Base-by-base conservation (phyloP, 64 coral and sea anemone species). In the Porites australiensis region DNA sequence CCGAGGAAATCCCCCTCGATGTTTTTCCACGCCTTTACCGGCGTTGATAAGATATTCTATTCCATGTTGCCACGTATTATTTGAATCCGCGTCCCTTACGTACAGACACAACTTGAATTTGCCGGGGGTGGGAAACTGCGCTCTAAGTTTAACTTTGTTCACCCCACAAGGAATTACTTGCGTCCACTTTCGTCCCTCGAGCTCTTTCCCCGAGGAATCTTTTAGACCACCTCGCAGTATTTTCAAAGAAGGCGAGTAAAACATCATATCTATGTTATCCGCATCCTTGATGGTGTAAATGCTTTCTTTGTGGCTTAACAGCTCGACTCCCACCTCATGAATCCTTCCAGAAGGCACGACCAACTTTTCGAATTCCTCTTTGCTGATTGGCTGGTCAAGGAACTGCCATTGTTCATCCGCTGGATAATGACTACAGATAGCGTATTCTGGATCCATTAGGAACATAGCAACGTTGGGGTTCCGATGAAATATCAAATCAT, bases 311-410 rank as follows among this genome's bases (percentile, higher is more conserved):
- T 97, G 95, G 88, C 95, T 97, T 2, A 89, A 88, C 0, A 97
- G 22, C 18, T 86, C 87, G 13, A 97, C 60, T 60, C 92, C 92
- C 69, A 81, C 67, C n/a, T 79, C 77, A 18, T 90, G 83, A 58
- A 97, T 79, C 45, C 50, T 81, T 13, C 53, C 73, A 10, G 95
- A 97, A 51, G 95, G 95, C 68, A 97, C 95, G 6, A 92, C 92
- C 7, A 94, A 75, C 22, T 87, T 90, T 58, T 97, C 95, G 87
- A 97, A 97, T 13, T 94, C 91, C 72, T 88, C 95, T 74, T 97
- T 97, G 53, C 72, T 88, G 75, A 97, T 91, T 4, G 92, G 62
- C 15, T 86, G 57, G 44, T 94, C 88, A 45, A 97, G 88, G 9
- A 97, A 83, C 19, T 97, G 95, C 74, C 91, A 84, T 13, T 87